phyloP scores from a whole-genome alignment of 2,797 vertebrate genomes.

The Ibycter americanus region DNA sequence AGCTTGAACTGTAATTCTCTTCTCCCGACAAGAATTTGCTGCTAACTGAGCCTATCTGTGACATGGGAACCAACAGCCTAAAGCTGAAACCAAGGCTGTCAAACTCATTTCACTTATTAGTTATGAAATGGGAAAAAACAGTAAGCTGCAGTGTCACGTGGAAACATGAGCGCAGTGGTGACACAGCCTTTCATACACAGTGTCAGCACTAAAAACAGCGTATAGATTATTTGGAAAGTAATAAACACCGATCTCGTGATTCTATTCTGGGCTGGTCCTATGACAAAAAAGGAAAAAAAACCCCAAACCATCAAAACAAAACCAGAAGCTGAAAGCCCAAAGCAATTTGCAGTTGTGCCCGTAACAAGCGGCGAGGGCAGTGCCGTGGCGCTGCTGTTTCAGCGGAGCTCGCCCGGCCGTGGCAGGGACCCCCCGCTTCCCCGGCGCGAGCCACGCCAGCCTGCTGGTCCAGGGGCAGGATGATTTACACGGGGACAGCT shows the following conservation, averaged over 20 bases:
- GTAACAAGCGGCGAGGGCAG: not conserved
- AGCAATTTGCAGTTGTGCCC: not conserved
- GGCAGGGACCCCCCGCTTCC: not conserved
- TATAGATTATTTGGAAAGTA: conserved; percentile 44
- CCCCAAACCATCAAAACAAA: not conserved
- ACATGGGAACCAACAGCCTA: conserved; percentile 37
- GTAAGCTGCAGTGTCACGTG: not conserved
- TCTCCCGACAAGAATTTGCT: conserved; percentile 33
- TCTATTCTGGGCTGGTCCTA: conserved; percentile 4
- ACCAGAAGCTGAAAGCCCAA: not conserved
- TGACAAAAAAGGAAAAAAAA: not conserved
- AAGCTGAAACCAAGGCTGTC: conserved; percentile 23
- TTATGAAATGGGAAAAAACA: conserved; percentile 24
- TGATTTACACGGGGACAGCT: not conserved
- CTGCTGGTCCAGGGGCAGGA: not conserved
- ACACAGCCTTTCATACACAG: not conserved
- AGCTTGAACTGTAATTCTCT: conserved; percentile 2
- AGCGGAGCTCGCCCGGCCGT: rapidly evolving
- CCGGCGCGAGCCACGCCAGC: not conserved
- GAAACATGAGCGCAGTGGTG: not conserved
- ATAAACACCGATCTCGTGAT: not conserved
- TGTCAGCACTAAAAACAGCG: not conserved
- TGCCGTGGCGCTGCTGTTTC: not conserved
- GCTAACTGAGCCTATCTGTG: not conserved
- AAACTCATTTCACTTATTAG: conserved; percentile 16